Base-by-base conservation (phyloP, 2,888 invertebrate species). In the Leptothorax acervorum region DNA sequence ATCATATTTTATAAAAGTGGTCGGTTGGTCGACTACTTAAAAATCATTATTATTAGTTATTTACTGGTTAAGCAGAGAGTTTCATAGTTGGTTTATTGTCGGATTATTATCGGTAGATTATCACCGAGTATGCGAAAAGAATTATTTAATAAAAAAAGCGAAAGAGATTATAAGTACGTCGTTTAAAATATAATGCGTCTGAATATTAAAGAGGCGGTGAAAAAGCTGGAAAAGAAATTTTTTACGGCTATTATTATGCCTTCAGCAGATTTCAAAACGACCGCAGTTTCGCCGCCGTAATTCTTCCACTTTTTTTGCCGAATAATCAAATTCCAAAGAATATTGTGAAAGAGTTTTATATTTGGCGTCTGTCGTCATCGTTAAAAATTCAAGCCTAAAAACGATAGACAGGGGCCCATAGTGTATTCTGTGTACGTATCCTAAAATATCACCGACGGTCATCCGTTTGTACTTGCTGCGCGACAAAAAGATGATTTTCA, bases 371-470 rank as follows among this genome's bases (percentile, higher is more conserved):
- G 18, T 31, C 28, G 42, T 45, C 42, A 35, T 45, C 57, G 8
- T 74, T 42, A 28, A 74, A 60, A 74, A 74, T 74, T 74, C 42
- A 31, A 60, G 42, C n/a, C 12, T 31, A 15, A 15, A 28, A 28
- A 8, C 57, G 57, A 57, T 74, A 57, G 12, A 53, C 2, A n/a
- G n/a, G 15, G 0, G 12, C 4, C 31, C 6, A 8, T n/a, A 71
- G 9, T 42, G 15, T 70, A 51, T 51, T 51, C 48, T n/a, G 28
- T 28, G 15, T 48, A 48, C 9, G 53, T 53, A 8, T 55, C 15
- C 28, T 11, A 60, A 74, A 74, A 55, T 45, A 73, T 28, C 28
- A 31, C 15, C 39, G 60, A n/a, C 31, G 2, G 8, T 31, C 31
- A 18, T 35, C 15, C 51, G 23, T 39, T 39, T 39, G 53, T 55